These are phyloP conservation scores for Bombus haemorrhoidalis DNA, from an alignment of 1,140 invertebrate genomes.

Conservation along the genomic window DNA sequence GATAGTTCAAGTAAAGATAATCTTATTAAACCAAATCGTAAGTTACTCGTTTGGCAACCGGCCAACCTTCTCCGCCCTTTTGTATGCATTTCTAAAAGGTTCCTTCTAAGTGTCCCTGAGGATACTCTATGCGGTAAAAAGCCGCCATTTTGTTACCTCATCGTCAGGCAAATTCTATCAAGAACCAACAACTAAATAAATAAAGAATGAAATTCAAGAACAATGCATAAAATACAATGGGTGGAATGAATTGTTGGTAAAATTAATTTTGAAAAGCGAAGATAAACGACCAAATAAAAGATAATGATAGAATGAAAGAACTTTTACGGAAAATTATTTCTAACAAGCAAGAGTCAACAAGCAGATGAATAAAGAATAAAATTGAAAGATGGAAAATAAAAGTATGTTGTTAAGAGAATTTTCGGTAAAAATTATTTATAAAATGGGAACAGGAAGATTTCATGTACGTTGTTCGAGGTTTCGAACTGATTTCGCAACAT, in stretches of 20 bases:
- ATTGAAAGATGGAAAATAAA: too few species aligned
- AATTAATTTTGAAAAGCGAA: neutral
- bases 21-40: constrained; percentile 38
- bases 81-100: constrained; percentile 1
- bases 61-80: neutral
- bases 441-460: neutral
- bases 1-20: constrained; percentile 5
- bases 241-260: neutral
- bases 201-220: neutral
- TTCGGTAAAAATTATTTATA: neutral
- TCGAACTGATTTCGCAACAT: neutral
- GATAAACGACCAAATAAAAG: neutral
- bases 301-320: neutral
- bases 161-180: too few species aligned
- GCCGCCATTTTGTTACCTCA: neutral
- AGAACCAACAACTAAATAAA: too few species aligned
- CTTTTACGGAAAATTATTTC: neutral
- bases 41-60: constrained; percentile 22
- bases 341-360: too few species aligned
- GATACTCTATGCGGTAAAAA: too few species aligned
- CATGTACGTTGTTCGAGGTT: neutral
- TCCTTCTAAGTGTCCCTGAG: neutral
- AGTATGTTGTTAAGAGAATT: too few species aligned
- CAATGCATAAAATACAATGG: too few species aligned
- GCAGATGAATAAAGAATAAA: too few species aligned